phyloP scores from a whole-genome alignment of 2,113 vertebrate genomes.

The Myotis yumanensis region DNA sequence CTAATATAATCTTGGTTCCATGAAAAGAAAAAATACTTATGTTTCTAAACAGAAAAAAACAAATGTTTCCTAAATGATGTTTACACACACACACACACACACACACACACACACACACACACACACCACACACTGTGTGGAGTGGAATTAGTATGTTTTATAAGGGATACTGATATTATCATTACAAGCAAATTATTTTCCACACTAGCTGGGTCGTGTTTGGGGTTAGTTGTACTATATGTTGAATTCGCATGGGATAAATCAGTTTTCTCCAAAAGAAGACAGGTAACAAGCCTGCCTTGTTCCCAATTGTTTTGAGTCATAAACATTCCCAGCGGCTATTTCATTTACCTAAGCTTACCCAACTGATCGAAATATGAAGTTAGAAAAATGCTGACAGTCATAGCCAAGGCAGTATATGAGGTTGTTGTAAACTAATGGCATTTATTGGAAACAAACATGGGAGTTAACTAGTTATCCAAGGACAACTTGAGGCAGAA shows the following conservation, averaged over 20 bases:
- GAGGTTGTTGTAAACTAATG: not conserved
- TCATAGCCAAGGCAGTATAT: not conserved
- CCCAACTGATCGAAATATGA: not conserved
- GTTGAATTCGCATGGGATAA: conserved; percentile 60
- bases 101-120: too few species aligned
- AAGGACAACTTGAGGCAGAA: conserved; percentile 3
- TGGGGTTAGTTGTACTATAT: conserved; percentile 41
- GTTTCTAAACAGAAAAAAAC: conserved; percentile 55
- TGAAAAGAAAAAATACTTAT: conserved; percentile 62
- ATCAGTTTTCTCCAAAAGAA: conserved; percentile 28
- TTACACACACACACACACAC: not conserved
- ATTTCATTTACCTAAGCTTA: conserved; percentile 35
- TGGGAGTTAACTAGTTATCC: conserved; percentile 23
- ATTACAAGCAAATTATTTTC: conserved; percentile 17
- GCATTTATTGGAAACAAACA: not conserved
- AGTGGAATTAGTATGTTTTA: not conserved
- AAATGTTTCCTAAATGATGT: conserved; percentile 26
- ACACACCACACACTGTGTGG: not conserved
- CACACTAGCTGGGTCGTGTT: not conserved
- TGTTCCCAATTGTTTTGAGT: conserved; percentile 52
- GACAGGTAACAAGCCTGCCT: conserved; percentile 5
- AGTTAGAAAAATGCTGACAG: not conserved
- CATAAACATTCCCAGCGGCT: conserved; percentile 21
- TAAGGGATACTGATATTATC: not conserved
- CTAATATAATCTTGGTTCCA: conserved; percentile 54